Percentiles rank a stretch among this genome's conserved stretches.
phyloP scores from a whole-genome alignment of 2,888 invertebrate genomes.

The Nomada hirtipes region DNA sequence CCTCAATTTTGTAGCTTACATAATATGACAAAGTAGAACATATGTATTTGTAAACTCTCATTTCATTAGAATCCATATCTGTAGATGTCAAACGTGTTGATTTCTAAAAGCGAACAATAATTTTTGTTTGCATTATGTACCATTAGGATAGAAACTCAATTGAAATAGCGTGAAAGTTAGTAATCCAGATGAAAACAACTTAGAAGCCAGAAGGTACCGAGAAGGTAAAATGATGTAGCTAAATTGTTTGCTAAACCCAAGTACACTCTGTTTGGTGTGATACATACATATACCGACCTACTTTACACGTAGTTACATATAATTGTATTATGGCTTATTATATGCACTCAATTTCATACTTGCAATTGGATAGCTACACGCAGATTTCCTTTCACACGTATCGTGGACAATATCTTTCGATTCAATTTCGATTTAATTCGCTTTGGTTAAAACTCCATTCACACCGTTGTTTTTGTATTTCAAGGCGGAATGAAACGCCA shows the following conservation, averaged over 20 bases:
- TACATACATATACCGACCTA: constrained; percentile 45
- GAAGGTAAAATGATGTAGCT: constrained; percentile 11
- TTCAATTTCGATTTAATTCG: constrained; percentile 1
- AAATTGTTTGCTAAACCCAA: constrained; percentile 43
- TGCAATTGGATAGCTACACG: constrained; percentile 33
- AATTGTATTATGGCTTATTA: constrained; percentile 56
- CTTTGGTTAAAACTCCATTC: not conserved
- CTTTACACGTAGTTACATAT: constrained; percentile 47
- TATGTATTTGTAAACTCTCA: not conserved
- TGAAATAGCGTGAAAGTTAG: constrained; percentile 10
- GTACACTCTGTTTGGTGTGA: constrained; percentile 15
- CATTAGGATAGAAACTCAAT: constrained; percentile 1
- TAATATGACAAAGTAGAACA: not conserved
- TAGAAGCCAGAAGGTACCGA: not conserved
- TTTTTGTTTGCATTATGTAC: not conserved
- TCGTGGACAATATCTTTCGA: constrained; percentile 9
- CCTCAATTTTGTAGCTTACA: constrained; percentile 19
- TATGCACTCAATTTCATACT: constrained; percentile 45
- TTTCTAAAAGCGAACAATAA: constrained; percentile 1
- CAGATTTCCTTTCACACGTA: constrained; percentile 43
- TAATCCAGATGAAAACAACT: constrained; percentile 8
- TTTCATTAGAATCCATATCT: not conserved
- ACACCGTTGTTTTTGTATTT: not conserved
- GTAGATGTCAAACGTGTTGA: not conserved
- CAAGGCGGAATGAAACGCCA: not conserved